A percentile compares a stretch with the other conserved stretches of the same genome.
These are phyloP conservation scores for Margarornis squamiger DNA, from an alignment of 2,797 vertebrate species.

Conservation along the genomic window DNA sequence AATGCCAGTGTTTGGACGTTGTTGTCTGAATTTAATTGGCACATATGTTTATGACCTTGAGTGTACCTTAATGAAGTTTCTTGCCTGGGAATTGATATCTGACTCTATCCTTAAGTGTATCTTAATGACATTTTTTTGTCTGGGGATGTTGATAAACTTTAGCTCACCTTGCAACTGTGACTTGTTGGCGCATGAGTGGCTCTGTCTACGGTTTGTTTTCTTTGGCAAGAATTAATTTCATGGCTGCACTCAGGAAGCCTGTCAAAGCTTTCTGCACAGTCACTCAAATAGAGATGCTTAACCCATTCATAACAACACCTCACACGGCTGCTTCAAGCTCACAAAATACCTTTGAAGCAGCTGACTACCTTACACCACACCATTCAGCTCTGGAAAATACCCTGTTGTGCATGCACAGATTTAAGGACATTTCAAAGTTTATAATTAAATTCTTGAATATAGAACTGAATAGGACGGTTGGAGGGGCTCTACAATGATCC, in stretches of 20 bases:
- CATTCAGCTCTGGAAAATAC: not conserved
- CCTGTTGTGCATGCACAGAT: not conserved
- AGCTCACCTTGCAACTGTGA: constrained; percentile 37
- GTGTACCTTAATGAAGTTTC: constrained; percentile 39
- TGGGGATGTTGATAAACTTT: constrained; percentile 53
- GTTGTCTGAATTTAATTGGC: constrained; percentile 29
- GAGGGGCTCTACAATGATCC: not conserved
- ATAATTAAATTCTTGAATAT: not conserved
- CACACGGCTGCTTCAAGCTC: not conserved
- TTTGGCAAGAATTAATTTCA: constrained; percentile 28
- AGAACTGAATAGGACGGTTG: not conserved
- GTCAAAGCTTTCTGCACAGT: not conserved
- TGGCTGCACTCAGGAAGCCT: not conserved
- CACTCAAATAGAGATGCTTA: not conserved
- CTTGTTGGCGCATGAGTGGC: not conserved
- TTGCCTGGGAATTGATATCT: constrained; percentile 56
- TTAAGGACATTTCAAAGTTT: not conserved
- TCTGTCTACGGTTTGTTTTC: not conserved
- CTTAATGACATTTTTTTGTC: constrained; percentile 56
- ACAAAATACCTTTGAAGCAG: not conserved
- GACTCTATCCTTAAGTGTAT: constrained; percentile 32
- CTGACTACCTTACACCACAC: not conserved
- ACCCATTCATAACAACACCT: not conserved
- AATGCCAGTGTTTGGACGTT: not conserved
- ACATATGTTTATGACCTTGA: constrained; percentile 23